phyloP scores from a whole-genome alignment of 2,888 invertebrate genomes.

The Empis stercorea region DNA sequence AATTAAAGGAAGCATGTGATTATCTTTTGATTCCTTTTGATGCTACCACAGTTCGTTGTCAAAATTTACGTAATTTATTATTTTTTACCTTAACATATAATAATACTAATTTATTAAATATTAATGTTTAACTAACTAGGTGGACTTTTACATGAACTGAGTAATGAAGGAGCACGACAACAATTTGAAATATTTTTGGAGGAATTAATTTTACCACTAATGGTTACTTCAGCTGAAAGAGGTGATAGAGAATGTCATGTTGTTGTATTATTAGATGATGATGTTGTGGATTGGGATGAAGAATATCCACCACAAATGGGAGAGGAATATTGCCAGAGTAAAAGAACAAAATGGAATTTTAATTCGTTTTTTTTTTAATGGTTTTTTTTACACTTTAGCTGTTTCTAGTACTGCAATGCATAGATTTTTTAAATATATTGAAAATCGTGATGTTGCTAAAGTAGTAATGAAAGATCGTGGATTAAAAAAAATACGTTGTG shows the following conservation, averaged over 20 bases:
- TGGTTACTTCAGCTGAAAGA: constrained; percentile 86
- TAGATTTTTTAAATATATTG: constrained; percentile 98
- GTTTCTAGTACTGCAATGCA: constrained; percentile 92
- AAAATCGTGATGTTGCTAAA: constrained; percentile 98
- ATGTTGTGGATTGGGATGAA: constrained; percentile 95
- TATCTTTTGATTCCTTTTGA: constrained; percentile 97
- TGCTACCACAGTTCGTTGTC: constrained; percentile 86
- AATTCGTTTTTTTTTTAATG: too few species aligned
- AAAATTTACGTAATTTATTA: constrained; percentile 75
- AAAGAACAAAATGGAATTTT: too few species aligned
- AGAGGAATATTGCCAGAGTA: constrained; percentile 94
- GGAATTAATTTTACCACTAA: constrained; percentile 84
- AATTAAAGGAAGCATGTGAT: constrained; percentile 95
- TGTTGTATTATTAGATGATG: constrained; percentile 90
- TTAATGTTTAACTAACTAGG: constrained; percentile 39
- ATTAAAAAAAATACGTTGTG: constrained; percentile 94
- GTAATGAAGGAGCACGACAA: constrained; percentile 96
- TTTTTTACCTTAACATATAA: not conserved
- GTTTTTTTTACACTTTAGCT: constrained; percentile 43
- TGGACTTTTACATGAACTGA: constrained; percentile 91
- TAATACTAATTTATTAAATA: not conserved
- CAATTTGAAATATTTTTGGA: constrained; percentile 96
- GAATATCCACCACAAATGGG: constrained; percentile 99
- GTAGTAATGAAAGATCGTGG: constrained; percentile 98
- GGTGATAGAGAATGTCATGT: constrained; percentile 98